Base-by-base conservation (phyloP, 2,113 vertebrate species). In the Scomber colias region DNA sequence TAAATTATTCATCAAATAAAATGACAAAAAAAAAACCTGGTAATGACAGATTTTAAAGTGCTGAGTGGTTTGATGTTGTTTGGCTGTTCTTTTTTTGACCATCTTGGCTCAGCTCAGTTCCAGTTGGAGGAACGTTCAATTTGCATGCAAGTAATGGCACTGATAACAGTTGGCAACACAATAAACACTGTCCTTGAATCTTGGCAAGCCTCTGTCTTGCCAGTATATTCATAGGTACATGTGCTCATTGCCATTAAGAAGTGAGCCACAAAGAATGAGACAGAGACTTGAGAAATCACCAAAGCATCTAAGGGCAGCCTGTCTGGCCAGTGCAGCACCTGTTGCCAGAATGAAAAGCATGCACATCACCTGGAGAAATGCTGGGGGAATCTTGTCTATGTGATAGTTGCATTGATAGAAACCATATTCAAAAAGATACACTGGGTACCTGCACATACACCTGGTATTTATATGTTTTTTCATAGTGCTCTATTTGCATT, bases 171-270 rank as follows among this genome's bases (percentile, higher is more conserved):
- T 77, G 21, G 48, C 59, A 65, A 50, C 46, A 27, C 27, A 56
- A 24, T 12, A 19, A 72, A 77, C 75, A 31, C 5, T 7, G 1
- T 60, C 62, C 24, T 45, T 50, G 10, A 67, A n/a, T 51, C 61
- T 65, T 62, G 49, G n/a, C 64, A 64, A 44, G 44, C 17, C 27
- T 1, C 48, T 63, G 13, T 60, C 44, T 21, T n/a, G 4, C 24
- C 8, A 44, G 55, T 71, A 15, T 64, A 64, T 84, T 85, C 46
- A 73, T 82, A 63, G 74, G 31, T 49, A 19, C 69, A 80, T 82
- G 67, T 70, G 73, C 61, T 79, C 62, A 45, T 55, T 63, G 59
- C 50, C 44, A 35, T 78, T 62, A 64, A 44, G 51, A 78, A 54
- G 67, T 50, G 68, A 75, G 70, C 16, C 77, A 75, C 61, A 48